These are phyloP conservation scores for Leuciscus idus DNA, from an alignment of 2,113 vertebrate species.

Conservation along the genomic window DNA sequence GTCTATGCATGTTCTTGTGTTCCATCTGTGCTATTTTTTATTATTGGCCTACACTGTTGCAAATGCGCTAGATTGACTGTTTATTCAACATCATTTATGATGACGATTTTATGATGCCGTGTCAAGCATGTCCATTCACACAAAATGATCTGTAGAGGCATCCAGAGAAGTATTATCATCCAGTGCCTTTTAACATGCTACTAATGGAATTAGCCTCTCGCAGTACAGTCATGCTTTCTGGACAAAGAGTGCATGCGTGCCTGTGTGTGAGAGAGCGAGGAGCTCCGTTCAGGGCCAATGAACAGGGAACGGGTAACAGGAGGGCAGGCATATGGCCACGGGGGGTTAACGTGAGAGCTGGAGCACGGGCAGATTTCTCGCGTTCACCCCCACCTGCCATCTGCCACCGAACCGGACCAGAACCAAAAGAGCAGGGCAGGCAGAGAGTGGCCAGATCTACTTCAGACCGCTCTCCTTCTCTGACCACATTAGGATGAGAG, in stretches of 20 bases:
- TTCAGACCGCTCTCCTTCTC: slow-evolving; percentile 1
- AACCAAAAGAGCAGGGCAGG: slow-evolving; percentile 17
- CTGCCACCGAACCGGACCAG: slow-evolving; percentile 47
- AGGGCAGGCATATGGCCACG: slow-evolving; percentile 58
- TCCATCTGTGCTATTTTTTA: background rate
- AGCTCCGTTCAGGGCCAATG: slow-evolving; percentile 25
- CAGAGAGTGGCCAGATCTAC: background rate
- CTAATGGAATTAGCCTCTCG: slow-evolving; percentile 35
- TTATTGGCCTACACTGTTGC: background rate
- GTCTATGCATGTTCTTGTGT: background rate
- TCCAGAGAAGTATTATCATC: background rate
- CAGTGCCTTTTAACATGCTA: slow-evolving; percentile 18
- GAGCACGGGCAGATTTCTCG: slow-evolving; percentile 38
- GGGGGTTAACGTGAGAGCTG: slow-evolving; percentile 56
- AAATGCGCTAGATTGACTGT: background rate
- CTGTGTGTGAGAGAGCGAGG: background rate
- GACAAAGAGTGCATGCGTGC: slow-evolving; percentile 1
- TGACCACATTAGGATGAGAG: background rate
- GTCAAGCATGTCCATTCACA: background rate
- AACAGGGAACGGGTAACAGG: slow-evolving; percentile 45
- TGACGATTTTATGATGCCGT: background rate
- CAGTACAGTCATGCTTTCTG: background rate
- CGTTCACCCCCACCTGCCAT: slow-evolving; percentile 38
- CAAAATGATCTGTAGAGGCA: background rate
- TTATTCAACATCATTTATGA: background rate